phyloP scores from a whole-genome alignment of 2,113 vertebrate species.

The Clarias batrachus region DNA sequence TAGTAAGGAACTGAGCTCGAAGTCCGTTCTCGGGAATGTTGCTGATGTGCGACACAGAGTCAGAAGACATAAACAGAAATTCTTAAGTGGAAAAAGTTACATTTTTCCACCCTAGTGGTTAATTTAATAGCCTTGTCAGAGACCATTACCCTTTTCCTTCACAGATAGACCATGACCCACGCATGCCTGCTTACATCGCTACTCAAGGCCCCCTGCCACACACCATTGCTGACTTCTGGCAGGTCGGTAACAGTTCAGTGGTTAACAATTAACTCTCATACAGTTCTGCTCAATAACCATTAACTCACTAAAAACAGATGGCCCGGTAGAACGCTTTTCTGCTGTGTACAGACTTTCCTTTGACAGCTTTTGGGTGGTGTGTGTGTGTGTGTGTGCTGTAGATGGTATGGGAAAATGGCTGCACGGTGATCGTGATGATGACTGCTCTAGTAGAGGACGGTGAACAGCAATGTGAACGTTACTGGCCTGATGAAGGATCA shows the following conservation, averaged over 20 bases:
- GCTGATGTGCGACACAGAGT: background rate
- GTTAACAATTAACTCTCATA: conserved; percentile 41
- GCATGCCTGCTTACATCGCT: conserved; percentile 94
- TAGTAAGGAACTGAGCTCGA: conserved; percentile 74
- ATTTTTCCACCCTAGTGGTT: background rate
- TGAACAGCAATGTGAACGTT: conserved; percentile 92
- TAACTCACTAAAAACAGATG: conserved; percentile 31
- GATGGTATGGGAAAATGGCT: conserved; percentile 99
- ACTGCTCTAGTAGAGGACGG: conserved; percentile 91
- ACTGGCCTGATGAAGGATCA: conserved; percentile 96
- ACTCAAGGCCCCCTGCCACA: conserved; percentile 92
- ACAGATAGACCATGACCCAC: conserved; percentile 94
- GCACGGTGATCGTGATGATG: conserved; percentile 96
- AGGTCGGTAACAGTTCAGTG: conserved; percentile 72
- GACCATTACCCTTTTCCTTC: background rate
- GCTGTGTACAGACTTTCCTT: conserved; percentile 9
- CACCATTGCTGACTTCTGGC: conserved; percentile 97
- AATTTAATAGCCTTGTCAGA: conserved; percentile 20
- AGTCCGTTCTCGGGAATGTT: background rate
- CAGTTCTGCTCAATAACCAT: conserved; percentile 25
- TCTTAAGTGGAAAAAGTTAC: background rate
- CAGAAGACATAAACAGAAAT: conserved; percentile 7
- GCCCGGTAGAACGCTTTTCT: background rate
- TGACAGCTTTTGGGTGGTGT: conserved; percentile 9
- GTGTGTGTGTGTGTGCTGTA: conserved; percentile 57